phyloP scores from a whole-genome alignment of 2,113 vertebrate species.

The Zingel zingel region DNA sequence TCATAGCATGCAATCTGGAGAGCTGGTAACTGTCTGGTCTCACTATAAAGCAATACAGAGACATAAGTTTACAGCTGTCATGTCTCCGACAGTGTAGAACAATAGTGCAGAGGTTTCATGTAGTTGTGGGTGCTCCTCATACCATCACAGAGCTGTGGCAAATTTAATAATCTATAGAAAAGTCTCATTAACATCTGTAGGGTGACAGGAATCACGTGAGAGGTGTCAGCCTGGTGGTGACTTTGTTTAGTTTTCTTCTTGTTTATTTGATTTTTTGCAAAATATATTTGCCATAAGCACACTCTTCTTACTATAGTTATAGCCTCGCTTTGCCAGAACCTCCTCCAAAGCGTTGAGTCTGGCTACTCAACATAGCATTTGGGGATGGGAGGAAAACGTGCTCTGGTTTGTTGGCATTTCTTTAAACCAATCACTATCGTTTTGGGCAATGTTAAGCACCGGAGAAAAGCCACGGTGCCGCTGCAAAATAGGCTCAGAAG shows the following conservation, averaged over 20 bases:
- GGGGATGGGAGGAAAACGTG: too few relatives aligned
- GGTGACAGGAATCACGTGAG: not conserved
- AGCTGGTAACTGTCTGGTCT: not conserved
- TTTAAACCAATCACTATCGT: too few relatives aligned
- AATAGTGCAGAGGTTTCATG: conserved; percentile 8
- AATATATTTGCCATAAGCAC: not conserved
- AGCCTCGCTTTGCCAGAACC: too few relatives aligned
- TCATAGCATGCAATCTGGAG: conserved; percentile 11
- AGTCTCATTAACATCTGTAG: conserved; percentile 9
- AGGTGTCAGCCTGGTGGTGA: too few relatives aligned
- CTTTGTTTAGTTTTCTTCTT: not conserved
- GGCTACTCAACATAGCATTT: too few relatives aligned
- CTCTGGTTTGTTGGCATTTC: too few relatives aligned
- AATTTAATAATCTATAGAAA: conserved; percentile 9
- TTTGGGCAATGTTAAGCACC: too few relatives aligned
- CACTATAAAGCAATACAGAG: conserved; percentile 29
- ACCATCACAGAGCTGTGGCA: not conserved
- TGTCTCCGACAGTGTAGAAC: conserved; percentile 12
- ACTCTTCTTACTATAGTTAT: not conserved
- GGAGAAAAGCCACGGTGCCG: too few relatives aligned
- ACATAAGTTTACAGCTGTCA: conserved; percentile 26
- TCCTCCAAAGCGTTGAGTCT: too few relatives aligned
- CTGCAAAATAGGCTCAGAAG: too few relatives aligned
- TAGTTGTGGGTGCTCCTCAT: not conserved
- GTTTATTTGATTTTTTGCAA: not conserved